phyloP scores from a whole-genome alignment of 2,797 vertebrate genomes.

The Delichon dasypus region DNA sequence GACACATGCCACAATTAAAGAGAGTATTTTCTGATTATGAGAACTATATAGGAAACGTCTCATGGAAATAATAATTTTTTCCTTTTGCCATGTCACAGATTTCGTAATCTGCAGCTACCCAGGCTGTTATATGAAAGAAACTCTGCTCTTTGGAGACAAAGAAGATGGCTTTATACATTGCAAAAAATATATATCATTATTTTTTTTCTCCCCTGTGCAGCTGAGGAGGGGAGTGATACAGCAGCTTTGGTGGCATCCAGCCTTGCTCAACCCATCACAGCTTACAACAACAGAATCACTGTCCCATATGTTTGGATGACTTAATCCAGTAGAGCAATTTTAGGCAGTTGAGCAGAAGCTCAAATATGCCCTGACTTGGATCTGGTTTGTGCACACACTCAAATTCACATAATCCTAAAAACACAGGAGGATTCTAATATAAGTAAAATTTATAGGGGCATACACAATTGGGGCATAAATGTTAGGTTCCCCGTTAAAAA shows the following conservation, averaged over 20 bases:
- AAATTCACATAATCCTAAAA: not conserved
- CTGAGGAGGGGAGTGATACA: not conserved
- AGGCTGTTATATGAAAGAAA: not conserved
- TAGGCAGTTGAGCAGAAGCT: not conserved
- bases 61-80: not conserved
- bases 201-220: not conserved
- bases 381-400: not conserved
- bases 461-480: not conserved
- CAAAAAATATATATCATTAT: not conserved
- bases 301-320: not conserved
- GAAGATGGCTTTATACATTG: accelerated
- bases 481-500: not conserved
- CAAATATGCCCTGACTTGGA: not conserved
- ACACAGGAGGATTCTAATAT: not conserved
- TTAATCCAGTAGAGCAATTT: not conserved
- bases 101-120: not conserved
- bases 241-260: not conserved
- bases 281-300: not conserved
- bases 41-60: not conserved
- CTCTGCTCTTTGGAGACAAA: not conserved
- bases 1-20: not conserved
- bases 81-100: not conserved
- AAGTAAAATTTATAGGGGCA: not conserved
- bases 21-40: not conserved
- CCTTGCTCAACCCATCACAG: not conserved